phyloP scores from a whole-genome alignment of 2,113 vertebrate species.

The Aegotheles bennettii region DNA sequence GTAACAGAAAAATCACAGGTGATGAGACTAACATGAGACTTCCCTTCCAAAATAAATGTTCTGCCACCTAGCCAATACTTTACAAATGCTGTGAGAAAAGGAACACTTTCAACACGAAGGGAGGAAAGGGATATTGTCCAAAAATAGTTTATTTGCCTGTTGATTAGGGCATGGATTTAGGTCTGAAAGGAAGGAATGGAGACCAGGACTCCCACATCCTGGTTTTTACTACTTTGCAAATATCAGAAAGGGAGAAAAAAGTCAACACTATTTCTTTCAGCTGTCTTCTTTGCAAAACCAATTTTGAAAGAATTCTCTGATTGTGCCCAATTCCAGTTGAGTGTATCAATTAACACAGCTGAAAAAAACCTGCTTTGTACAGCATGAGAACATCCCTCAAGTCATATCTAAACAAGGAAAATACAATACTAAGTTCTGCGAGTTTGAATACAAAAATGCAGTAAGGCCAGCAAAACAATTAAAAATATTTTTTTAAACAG shows the following conservation, averaged over 20 bases:
- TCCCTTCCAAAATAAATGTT: neutral
- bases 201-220: neutral
- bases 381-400: neutral
- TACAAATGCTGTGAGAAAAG: neutral
- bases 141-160: neutral
- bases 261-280: neutral
- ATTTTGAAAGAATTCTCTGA: neutral
- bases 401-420: neutral
- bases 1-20: neutral
- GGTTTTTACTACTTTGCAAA: neutral
- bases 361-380: neutral
- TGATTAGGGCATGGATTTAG: neutral
- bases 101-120: neutral
- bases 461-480: neutral
- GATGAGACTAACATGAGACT: neutral
- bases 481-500: neutral
- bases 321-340: neutral
- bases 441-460: neutral
- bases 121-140: neutral
- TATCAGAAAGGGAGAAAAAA: neutral
- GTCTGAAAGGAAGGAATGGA: neutral
- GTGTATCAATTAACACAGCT: neutral
- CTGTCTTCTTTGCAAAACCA: neutral
- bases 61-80: neutral
- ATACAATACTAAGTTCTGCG: neutral